Evolutionary conservation across 2,797 vertebrate genomes (phyloP).

Genomic region (Gadopsis bispinosus): DNA sequence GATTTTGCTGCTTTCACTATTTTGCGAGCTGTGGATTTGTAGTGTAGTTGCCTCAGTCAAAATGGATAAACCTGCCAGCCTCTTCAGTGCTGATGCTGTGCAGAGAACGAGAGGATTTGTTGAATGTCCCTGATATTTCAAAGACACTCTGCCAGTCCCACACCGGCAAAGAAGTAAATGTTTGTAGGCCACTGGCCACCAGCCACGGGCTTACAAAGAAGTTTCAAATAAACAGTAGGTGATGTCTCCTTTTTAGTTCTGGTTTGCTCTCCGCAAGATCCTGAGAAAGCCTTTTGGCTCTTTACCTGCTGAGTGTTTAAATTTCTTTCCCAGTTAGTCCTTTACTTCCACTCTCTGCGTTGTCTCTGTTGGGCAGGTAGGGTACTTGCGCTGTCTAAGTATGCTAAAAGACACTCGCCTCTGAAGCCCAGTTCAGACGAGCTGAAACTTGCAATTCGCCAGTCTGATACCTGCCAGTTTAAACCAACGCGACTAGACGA

Average conservation of each 20-base stretch:
- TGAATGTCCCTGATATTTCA: slow-evolving; percentile 21
- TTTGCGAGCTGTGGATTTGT: slow-evolving; percentile 10
- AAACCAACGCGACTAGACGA: too few relatives aligned
- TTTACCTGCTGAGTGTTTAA: background rate
- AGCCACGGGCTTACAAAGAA: background rate
- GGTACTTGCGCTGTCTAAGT: background rate
- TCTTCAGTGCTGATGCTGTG: background rate
- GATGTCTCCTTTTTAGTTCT: background rate
- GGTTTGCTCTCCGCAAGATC: background rate
- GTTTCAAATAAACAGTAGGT: background rate
- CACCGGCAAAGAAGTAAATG: background rate
- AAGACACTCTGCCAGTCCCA: background rate
- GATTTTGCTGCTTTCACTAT: slow-evolving; percentile 7
- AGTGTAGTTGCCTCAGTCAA: slow-evolving; percentile 11
- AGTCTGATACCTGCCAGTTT: too few relatives aligned
- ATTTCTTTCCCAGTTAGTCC: background rate
- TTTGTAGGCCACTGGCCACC: background rate
- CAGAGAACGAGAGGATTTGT: slow-evolving; percentile 4
- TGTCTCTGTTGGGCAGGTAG: background rate
- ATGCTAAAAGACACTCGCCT: background rate
- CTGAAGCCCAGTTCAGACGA: too few relatives aligned
- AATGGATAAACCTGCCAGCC: slow-evolving; percentile 17
- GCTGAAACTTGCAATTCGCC: too few relatives aligned
- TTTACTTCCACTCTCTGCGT: background rate
- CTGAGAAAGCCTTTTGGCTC: background rate